A percentile compares a stretch with the other conserved stretches of the same genome.
Evolutionary conservation across 2,888 invertebrate genomes (phyloP).

Genomic region (Leucozona laternaria): DNA sequence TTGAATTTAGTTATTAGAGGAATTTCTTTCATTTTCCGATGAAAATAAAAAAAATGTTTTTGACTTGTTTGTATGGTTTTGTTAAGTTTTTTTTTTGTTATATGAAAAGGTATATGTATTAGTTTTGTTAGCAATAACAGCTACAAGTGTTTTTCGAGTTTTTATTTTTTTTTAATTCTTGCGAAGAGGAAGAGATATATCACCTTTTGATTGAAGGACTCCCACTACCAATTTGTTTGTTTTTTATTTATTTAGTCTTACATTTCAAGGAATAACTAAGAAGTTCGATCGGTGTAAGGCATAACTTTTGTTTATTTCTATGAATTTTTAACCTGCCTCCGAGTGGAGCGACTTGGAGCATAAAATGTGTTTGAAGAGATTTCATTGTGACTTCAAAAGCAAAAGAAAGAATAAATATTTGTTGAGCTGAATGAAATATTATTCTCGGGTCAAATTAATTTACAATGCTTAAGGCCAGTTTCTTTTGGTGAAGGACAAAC

Average conservation of each 20-base stretch:
- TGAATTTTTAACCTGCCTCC: background rate
- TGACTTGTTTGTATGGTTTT: background rate
- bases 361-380: too few relatives aligned
- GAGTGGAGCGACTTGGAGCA: too few relatives aligned
- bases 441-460: too few relatives aligned
- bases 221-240: background rate
- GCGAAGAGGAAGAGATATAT: background rate
- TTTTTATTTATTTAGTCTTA: background rate
- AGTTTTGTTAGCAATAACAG: background rate
- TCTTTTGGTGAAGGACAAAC: too few relatives aligned
- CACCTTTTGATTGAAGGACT: background rate
- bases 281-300: too few relatives aligned
- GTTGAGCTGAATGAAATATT: too few relatives aligned
- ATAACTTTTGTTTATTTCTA: background rate
- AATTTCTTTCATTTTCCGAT: background rate
- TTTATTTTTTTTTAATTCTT: background rate
- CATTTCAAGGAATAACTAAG: background rate
- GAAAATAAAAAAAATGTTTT: background rate
- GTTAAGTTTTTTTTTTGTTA: background rate
- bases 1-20: conserved; percentile 2
- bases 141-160: background rate
- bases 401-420: too few relatives aligned
- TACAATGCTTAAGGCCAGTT: too few relatives aligned
- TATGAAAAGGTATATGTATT: background rate
- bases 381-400: too few relatives aligned